Evolutionary conservation across 2,797 vertebrate species (phyloP).

Genomic region (Pristis pectinata): DNA sequence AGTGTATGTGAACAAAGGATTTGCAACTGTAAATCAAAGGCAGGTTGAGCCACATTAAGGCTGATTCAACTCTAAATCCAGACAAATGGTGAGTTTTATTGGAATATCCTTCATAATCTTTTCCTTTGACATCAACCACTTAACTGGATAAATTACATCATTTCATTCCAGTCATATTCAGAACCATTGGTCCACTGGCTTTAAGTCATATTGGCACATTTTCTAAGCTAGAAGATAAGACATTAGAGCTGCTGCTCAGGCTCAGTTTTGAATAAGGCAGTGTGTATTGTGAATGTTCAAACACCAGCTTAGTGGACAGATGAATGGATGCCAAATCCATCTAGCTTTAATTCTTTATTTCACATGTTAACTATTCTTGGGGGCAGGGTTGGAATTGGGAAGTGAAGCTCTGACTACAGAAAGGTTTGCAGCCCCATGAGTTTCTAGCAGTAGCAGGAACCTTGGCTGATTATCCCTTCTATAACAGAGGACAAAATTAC

Average conservation of each 20-base stretch:
- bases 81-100: conserved; percentile 9
- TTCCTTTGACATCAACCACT: conserved; percentile 9
- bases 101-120: background rate
- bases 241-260: background rate
- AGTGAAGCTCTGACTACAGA: too few relatives aligned
- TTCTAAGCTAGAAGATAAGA: background rate
- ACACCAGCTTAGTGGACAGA: background rate
- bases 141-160: background rate
- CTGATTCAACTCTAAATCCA: conserved; percentile 21
- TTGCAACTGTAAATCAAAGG: conserved; percentile 27
- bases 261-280: conserved; percentile 18
- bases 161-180: background rate
- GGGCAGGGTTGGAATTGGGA: background rate
- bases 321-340: background rate
- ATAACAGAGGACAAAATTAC: too few relatives aligned
- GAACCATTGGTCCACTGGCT: conserved; percentile 10
- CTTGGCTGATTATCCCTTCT: background rate
- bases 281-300: background rate
- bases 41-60: conserved; percentile 14
- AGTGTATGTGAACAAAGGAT: background rate
- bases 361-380: background rate
- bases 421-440: background rate
- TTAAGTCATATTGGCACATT: conserved; percentile 24
- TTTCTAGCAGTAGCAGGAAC: background rate
- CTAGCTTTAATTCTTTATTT: background rate